Percentiles rank a stretch among this genome's conserved stretches.
These are phyloP conservation scores for Myripristis jacobus DNA, from an alignment of 2,797 vertebrate genomes.

Conservation along the genomic window DNA sequence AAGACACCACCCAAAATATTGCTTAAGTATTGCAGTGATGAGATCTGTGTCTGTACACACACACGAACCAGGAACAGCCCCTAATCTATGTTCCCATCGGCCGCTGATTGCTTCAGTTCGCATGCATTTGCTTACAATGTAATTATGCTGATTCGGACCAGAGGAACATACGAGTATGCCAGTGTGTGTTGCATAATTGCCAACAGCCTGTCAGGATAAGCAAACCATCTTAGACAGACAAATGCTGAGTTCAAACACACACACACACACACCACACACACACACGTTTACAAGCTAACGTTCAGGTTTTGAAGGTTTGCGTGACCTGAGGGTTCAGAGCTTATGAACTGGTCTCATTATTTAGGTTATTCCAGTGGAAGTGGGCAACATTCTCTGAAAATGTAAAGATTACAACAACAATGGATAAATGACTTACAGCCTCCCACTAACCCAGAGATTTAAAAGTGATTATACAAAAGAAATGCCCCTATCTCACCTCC, in stretches of 20 bases:
- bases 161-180: slow-evolving; percentile 19
- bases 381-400: slow-evolving; percentile 33
- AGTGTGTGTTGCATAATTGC: slow-evolving; percentile 55
- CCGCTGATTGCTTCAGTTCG: not conserved
- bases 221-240: slow-evolving; percentile 27
- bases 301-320: slow-evolving; percentile 18
- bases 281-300: not conserved
- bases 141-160: slow-evolving; percentile 32
- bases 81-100: slow-evolving; percentile 47
- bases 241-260: slow-evolving; percentile 12
- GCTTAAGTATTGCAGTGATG: not conserved
- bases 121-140: not conserved
- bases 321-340: not conserved
- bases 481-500: slow-evolving; percentile 54
- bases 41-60: not conserved
- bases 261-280: not conserved
- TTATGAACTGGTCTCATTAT: slow-evolving; percentile 17
- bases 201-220: slow-evolving; percentile 27
- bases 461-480: slow-evolving; percentile 74
- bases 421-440: slow-evolving; percentile 31
- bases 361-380: not conserved
- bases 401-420: slow-evolving; percentile 39
- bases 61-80: not conserved
- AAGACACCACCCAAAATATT: no score
- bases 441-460: slow-evolving; percentile 58